Evolutionary conservation across 1,140 invertebrate species (phyloP).

Genomic region (Pseudomyrmex dendroicus): DNA sequence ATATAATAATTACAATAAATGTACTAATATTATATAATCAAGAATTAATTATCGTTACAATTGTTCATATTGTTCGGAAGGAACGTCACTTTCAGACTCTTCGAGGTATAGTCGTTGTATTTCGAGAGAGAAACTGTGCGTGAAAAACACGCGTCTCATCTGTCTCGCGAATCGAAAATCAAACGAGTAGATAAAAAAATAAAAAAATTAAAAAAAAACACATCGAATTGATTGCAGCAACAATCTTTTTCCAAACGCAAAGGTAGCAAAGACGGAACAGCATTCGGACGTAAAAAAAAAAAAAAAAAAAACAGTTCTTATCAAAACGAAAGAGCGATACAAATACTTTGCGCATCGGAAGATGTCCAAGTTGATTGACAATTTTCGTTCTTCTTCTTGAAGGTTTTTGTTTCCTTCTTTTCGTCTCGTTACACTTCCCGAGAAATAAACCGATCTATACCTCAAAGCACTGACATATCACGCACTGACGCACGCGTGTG

Average conservation of each 20-base stretch:
- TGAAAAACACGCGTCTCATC: background rate
- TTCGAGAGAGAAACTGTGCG: background rate
- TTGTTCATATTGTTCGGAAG: constrained; percentile 65
- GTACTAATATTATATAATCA: constrained; percentile 75
- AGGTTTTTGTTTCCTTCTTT: too few species aligned
- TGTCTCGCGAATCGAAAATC: background rate
- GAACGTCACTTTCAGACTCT: constrained; percentile 66
- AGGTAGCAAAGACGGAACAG: too few species aligned
- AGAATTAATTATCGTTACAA: constrained; percentile 63
- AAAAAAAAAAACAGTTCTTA: too few species aligned
- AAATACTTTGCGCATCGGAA: too few species aligned
- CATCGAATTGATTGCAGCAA: background rate
- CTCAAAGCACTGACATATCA: constrained; percentile 43
- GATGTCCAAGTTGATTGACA: too few species aligned
- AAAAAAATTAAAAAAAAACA: background rate
- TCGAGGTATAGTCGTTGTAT: constrained; percentile 55
- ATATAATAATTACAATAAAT: constrained; percentile 70
- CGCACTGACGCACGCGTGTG: constrained; percentile 41
- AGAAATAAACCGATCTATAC: constrained; percentile 24
- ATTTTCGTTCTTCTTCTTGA: too few species aligned
- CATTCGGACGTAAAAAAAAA: too few species aligned
- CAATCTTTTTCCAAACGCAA: too few species aligned
- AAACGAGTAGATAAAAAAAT: too few species aligned
- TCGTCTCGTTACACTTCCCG: background rate
- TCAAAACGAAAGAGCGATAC: too few species aligned